Conservation (phyloP, 1,140 invertebrate genomes). For the Laodelphax striatellus region DNA sequence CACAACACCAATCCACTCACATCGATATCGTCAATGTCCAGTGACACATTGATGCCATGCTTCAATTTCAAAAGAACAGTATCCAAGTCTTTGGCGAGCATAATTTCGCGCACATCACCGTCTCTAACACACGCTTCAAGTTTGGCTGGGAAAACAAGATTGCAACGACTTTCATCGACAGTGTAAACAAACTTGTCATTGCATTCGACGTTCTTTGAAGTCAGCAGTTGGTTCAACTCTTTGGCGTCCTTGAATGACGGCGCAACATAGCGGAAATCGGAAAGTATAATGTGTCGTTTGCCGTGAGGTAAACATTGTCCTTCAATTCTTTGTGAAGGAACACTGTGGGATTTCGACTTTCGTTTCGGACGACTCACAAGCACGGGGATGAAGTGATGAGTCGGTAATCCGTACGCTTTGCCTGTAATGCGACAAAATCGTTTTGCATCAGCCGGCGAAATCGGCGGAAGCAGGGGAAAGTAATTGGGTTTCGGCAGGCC, state of each 20-base stretch:
- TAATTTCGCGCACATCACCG: conserved; percentile 62
- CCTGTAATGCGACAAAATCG: conserved; percentile 69
- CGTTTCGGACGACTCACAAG: conserved; percentile 38
- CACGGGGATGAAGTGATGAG: conserved; percentile 70
- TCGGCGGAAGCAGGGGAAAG: conserved; percentile 65
- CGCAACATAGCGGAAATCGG: conserved; percentile 61
- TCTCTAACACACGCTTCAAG: conserved; percentile 63
- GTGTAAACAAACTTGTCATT: conserved; percentile 59
- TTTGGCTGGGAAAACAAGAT: conserved; percentile 58
- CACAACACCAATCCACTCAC: conserved; percentile 42
- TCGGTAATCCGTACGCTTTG: conserved; percentile 60
- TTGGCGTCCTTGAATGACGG: conserved; percentile 51
- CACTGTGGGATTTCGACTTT: conserved; percentile 37
- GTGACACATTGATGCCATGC: conserved; percentile 54
- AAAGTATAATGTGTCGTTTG: conserved; percentile 41
- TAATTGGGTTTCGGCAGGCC: conserved; percentile 73
- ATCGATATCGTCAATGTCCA: conserved; percentile 52
- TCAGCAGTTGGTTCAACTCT: conserved; percentile 47
- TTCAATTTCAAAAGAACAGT: conserved; percentile 58
- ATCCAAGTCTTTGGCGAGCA: conserved; percentile 60
- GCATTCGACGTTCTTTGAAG: conserved; percentile 38
- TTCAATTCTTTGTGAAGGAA: conserved; percentile 34
- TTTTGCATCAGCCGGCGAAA: conserved; percentile 67
- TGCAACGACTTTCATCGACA: conserved; percentile 56
- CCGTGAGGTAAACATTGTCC: conserved; percentile 34